A percentile compares a stretch with the other conserved stretches of the same genome.
Conservation (phyloP, 2,888 invertebrate species). For the Sphaerophoria rueppellii region DNA sequence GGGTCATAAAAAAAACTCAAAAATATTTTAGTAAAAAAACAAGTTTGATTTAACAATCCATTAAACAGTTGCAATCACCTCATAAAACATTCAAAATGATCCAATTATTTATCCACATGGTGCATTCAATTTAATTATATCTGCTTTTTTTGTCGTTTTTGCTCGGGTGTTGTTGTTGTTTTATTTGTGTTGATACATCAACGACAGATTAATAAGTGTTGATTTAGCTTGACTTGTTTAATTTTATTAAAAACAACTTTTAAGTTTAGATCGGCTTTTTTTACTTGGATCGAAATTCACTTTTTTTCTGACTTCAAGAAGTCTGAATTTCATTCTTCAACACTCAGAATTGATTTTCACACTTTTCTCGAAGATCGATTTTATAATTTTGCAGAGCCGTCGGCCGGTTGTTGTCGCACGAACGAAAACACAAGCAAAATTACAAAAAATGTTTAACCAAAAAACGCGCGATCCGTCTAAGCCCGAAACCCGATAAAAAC, state of each 20-base stretch:
- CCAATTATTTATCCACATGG: constrained; percentile 48
- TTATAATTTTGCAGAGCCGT: not conserved
- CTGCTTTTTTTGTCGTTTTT: not conserved
- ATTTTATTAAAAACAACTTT: constrained; percentile 21
- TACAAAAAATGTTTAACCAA: constrained; percentile 10
- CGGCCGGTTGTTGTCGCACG: constrained; percentile 9
- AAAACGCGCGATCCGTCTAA: constrained; percentile 59
- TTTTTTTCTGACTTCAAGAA: not conserved
- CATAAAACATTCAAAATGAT: constrained; percentile 50
- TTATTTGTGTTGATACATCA: constrained; percentile 18
- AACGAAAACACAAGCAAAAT: not conserved
- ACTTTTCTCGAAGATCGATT: too few species aligned
- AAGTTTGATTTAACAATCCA: constrained; percentile 24
- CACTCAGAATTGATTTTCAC: too few species aligned
- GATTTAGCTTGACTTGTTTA: constrained; percentile 17
- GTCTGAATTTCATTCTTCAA: not conserved
- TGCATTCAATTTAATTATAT: constrained; percentile 38
- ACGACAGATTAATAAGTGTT: constrained; percentile 1
- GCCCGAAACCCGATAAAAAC: constrained; percentile 71
- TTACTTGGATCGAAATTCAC: too few species aligned
- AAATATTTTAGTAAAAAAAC: constrained; percentile 4
- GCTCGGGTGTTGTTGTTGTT: not conserved
- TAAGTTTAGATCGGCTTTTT: not conserved
- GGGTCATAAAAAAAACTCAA: constrained; percentile 20
- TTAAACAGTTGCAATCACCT: constrained; percentile 59